These are phyloP conservation scores for Callaeas wilsoni DNA, from an alignment of 2,113 vertebrate species.

Conservation along the genomic window DNA sequence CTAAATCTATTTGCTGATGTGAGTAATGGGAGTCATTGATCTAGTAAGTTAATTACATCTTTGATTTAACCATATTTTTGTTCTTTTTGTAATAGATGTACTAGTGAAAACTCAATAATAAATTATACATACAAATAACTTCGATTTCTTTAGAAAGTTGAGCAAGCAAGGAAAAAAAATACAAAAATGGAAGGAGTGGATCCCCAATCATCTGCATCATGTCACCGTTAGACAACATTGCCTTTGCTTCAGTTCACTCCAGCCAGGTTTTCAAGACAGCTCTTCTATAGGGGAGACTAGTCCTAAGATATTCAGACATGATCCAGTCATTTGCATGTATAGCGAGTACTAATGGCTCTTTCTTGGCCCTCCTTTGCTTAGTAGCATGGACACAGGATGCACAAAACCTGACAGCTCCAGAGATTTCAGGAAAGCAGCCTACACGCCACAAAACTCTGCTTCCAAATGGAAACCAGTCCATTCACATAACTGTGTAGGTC, in stretches of 20 bases:
- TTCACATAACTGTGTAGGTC: background rate
- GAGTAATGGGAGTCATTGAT: slow-evolving; percentile 9
- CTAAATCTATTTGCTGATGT: background rate
- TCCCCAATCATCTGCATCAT: fast-evolving
- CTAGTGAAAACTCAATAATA: background rate
- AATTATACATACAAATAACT: background rate
- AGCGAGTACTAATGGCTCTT: background rate
- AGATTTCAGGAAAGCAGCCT: background rate
- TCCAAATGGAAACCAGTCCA: background rate
- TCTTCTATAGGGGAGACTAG: background rate
- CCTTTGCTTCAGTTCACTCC: background rate
- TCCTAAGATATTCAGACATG: background rate
- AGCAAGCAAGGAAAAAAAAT: background rate
- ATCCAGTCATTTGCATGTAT: background rate
- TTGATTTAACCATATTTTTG: slow-evolving; percentile 1
- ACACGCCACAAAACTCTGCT: background rate
- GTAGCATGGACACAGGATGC: background rate
- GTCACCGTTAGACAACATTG: background rate
- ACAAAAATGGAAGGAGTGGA: background rate
- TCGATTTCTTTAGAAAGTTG: background rate
- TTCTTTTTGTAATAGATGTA: background rate
- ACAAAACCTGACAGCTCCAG: background rate
- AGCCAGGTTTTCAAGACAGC: background rate
- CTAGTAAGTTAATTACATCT: background rate
- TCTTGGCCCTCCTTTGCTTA: background rate